Conservation (phyloP, 2,888 invertebrate genomes). For the Neoaliturus tenellus region DNA sequence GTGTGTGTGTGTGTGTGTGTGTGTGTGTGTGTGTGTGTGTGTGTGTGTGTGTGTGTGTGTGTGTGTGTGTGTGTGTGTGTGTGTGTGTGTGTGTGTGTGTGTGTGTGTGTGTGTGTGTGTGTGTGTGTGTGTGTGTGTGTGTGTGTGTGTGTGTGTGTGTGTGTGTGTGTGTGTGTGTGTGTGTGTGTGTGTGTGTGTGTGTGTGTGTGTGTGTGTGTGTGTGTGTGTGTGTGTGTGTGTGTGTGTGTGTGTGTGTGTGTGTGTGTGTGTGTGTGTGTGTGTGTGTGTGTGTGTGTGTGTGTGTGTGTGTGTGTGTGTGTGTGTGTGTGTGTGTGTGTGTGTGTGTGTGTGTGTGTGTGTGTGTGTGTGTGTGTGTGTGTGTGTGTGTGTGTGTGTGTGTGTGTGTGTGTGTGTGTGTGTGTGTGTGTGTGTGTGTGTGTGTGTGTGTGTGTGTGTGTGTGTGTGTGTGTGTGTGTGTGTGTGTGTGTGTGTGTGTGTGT, state of each 20-base stretch:
- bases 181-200: conserved; percentile 44
- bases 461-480: conserved; percentile 23
- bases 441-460: conserved; percentile 34
- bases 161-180: conserved; percentile 44
- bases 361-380: conserved; percentile 44
- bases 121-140: conserved; percentile 44
- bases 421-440: conserved; percentile 44
- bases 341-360: conserved; percentile 44
- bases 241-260: conserved; percentile 42
- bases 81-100: conserved; percentile 44
- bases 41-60: conserved; percentile 44
- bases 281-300: conserved; percentile 44
- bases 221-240: conserved; percentile 44
- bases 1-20: conserved; percentile 44
- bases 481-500: conserved; percentile 34
- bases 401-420: conserved; percentile 44
- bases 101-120: conserved; percentile 44
- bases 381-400: conserved; percentile 44
- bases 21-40: conserved; percentile 44
- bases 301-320: conserved; percentile 44
- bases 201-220: conserved; percentile 44
- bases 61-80: conserved; percentile 44
- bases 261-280: conserved; percentile 44
- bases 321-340: conserved; percentile 41
- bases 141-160: conserved; percentile 44